Conservation (phyloP, 1,140 invertebrate species). For the Lucilia cuprina region DNA sequence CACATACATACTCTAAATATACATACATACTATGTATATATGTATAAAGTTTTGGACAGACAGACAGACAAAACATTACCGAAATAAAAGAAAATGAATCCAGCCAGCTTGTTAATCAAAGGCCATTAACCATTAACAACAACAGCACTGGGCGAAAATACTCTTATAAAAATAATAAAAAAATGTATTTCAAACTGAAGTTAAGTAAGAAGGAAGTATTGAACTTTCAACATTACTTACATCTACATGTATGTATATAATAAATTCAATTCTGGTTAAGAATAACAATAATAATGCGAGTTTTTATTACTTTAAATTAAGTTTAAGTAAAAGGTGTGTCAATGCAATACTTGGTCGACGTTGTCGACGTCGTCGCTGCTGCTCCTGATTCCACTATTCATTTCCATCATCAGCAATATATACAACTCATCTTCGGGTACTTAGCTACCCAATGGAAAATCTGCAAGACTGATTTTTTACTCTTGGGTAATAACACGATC, state of each 20-base stretch:
- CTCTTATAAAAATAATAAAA: background rate
- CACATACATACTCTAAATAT: background rate
- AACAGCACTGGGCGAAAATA: background rate
- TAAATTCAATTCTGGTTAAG: background rate
- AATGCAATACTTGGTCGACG: background rate
- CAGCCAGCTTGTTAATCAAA: conserved; percentile 22
- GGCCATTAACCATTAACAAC: conserved; percentile 33
- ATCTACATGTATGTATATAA: background rate
- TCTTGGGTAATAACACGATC: too few relatives aligned
- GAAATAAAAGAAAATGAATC: background rate
- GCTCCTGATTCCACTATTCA: too few relatives aligned
- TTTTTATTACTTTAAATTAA: too few relatives aligned
- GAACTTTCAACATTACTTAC: background rate
- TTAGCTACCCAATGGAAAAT: too few relatives aligned
- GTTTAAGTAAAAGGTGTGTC: conserved; percentile 10
- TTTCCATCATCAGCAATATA: background rate
- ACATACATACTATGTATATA: background rate
- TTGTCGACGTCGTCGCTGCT: too few relatives aligned
- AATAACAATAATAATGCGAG: background rate
- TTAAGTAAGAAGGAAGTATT: conserved; percentile 6
- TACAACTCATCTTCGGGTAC: too few relatives aligned
- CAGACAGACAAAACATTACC: background rate
- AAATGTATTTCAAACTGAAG: background rate
- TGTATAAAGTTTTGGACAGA: background rate
- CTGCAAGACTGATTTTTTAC: too few relatives aligned